These are phyloP conservation scores for Macrotrachela quadricornifera DNA, from an alignment of 1,140 invertebrate genomes.

Conservation along the genomic window DNA sequence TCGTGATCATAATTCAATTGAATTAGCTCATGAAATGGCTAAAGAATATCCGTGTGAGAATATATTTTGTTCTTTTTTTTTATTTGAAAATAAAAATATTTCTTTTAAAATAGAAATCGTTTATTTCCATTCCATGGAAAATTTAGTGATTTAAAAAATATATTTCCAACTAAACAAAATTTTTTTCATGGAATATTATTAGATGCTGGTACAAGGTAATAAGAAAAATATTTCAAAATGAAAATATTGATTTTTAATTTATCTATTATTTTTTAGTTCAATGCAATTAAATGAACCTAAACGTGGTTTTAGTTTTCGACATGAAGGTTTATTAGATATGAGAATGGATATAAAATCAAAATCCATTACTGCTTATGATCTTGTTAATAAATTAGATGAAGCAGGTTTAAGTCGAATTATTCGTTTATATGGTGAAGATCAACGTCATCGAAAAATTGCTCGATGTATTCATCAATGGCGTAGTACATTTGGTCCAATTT, in stretches of 20 bases:
- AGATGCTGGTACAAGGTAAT: neutral
- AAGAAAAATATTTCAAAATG: too few relatives aligned
- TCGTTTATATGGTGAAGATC: conserved; percentile 72
- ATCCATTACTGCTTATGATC: conserved; percentile 49
- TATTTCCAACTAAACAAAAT: neutral
- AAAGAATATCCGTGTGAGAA: conserved; percentile 1
- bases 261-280: conserved; percentile 41
- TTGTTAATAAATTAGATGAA: conserved; percentile 54
- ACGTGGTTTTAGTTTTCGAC: conserved; percentile 61
- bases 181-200: neutral
- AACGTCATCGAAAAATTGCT: conserved; percentile 59
- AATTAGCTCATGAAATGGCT: neutral
- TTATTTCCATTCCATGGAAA: neutral
- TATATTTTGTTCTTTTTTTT: neutral
- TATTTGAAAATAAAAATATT: too few relatives aligned
- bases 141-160: conserved; percentile 1
- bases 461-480: conserved; percentile 62
- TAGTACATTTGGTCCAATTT: conserved; percentile 51
- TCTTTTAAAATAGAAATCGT: neutral
- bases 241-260: too few relatives aligned
- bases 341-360: conserved; percentile 56
- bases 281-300: conserved; percentile 66
- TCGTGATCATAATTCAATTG: neutral
- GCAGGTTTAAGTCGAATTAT: conserved; percentile 56
- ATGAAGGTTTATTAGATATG: conserved; percentile 75